Evolutionary conservation across 2,888 invertebrate genomes (phyloP), one percentile per base, ranked within the genome.

Genomic region (Tetragonula carbonaria): DNA sequence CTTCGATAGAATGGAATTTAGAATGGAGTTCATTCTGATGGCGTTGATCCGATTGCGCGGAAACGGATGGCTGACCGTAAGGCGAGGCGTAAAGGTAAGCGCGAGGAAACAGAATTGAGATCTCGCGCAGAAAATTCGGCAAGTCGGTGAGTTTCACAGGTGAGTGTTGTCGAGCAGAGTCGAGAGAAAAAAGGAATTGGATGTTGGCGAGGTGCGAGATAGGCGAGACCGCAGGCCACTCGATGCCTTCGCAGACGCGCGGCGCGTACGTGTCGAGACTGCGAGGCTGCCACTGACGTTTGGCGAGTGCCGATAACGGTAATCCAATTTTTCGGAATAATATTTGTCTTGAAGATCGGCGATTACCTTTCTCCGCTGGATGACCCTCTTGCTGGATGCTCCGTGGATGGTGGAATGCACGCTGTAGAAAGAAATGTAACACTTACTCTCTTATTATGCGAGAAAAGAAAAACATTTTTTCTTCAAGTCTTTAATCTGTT

Each of bases 321-420:
- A 93, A 94, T 93, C 93, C 93, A 93, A 94, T 94, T 94, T 94
- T 94, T 94, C 90, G 91, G 93, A 93, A 94, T 94, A 94, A 94
- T 94, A 94, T 94, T 94, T 94, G 93, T 92, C 92, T 93, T 92
- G 91, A 93, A 92, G 93, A 94, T 93, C 92, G 93, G 91, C 92
- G 91, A 91, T 90, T 88, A 86, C 81, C 53, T 59, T 59, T 66
- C 45, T 21, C 23, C 16, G 74, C 21, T 57, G 28, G 28, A 4
- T 45, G 50, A 16, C 14, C 14, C 74, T 82, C 55, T 23, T 0
- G 3, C 6, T 2, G 3, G 33, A 21, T n/a, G 57, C 8, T 33
- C 11, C 74, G 1, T 28, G 55, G 45, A 28, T 18, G 14, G n/a
- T 33, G 18, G 72, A n/a, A 3, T 55, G 16, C 14, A 28, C 13